These are phyloP conservation scores for Pteronura brasiliensis DNA, from an alignment of 2,113 vertebrate genomes.

Conservation along the genomic window DNA sequence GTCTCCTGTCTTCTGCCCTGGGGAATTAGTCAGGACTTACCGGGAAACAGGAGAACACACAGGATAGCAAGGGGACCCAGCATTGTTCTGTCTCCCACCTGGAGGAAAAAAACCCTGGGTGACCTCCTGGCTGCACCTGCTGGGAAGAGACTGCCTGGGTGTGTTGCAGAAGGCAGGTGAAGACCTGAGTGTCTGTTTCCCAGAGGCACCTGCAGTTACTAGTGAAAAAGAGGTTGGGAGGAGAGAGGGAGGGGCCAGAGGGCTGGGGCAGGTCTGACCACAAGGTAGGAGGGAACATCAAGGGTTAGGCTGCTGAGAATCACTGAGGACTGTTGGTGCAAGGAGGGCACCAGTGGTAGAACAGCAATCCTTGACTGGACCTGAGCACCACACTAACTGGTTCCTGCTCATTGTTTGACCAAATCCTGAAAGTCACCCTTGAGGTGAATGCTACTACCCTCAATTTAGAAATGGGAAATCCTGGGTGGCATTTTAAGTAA, in stretches of 20 bases:
- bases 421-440: not conserved
- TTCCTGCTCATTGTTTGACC: not conserved
- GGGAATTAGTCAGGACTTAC: not conserved
- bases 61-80: not conserved
- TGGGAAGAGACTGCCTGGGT: not conserved
- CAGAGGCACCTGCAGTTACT: not conserved
- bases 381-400: not conserved
- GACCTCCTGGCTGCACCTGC: too few species aligned
- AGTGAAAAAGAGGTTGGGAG: not conserved
- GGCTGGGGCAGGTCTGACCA: not conserved
- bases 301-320: not conserved
- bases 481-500: not conserved
- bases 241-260: not conserved
- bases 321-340: not conserved
- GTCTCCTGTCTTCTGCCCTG: accelerated
- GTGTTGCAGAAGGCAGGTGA: not conserved
- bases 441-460: not conserved
- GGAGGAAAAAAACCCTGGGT: not conserved
- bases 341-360: not conserved
- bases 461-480: not conserved
- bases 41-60: not conserved
- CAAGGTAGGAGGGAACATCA: not conserved
- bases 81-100: not conserved
- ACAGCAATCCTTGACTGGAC: not conserved
- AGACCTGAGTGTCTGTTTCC: not conserved